phyloP scores from a whole-genome alignment of 2,113 vertebrate genomes.

The Mirza zaza region DNA sequence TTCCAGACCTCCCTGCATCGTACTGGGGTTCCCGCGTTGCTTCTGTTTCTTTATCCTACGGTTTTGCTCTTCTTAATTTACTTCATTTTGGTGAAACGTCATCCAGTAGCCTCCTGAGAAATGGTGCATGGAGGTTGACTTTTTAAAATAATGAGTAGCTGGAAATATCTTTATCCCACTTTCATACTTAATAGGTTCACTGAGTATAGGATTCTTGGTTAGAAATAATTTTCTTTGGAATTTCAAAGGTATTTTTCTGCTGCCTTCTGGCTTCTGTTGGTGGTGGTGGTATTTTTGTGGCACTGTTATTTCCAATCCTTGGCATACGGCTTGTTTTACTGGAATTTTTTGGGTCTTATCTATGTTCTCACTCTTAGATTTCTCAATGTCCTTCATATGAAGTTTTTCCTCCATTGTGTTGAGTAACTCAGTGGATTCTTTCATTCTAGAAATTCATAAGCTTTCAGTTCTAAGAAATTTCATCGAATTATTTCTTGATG shows the following conservation, averaged over 20 bases:
- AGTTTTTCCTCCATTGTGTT: background rate
- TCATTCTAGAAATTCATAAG: background rate
- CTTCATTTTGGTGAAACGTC: background rate
- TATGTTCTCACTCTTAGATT: background rate
- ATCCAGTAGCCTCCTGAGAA: background rate
- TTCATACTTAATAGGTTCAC: background rate
- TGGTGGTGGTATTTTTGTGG: background rate
- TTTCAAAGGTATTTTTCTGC: background rate
- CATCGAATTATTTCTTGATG: background rate
- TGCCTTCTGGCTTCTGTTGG: background rate
- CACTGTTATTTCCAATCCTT: background rate
- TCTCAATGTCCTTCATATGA: background rate
- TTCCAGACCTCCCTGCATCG: background rate
- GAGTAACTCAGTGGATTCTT: background rate
- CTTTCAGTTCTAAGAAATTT: background rate
- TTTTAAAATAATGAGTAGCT: background rate
- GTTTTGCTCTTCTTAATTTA: background rate
- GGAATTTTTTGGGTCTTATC: background rate
- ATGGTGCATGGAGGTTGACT: background rate
- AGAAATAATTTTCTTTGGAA: background rate
- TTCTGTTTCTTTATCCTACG: background rate
- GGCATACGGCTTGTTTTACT: background rate
- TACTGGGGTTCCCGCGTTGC: background rate
- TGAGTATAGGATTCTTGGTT: background rate
- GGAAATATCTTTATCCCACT: background rate